Evolutionary conservation across 2,113 vertebrate species (phyloP).

Genomic region (human (Homo sapiens)): DNA sequence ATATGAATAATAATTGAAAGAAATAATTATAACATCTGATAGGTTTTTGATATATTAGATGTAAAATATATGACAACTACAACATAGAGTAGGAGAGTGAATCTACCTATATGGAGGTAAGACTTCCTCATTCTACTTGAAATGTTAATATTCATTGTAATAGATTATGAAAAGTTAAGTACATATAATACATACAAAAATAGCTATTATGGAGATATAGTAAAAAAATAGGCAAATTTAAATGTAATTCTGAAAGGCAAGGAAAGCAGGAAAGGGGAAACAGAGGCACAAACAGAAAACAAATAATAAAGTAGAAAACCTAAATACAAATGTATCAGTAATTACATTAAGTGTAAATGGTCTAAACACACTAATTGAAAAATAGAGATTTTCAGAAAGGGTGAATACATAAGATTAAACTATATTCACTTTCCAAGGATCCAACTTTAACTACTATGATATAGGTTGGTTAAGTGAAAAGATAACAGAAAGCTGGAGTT

Average conservation of each 20-base stretch:
- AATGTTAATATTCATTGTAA: background rate
- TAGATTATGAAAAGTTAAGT: background rate
- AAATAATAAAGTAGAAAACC: background rate
- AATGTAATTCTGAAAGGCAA: background rate
- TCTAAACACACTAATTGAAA: background rate
- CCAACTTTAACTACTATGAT: background rate
- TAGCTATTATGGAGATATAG: background rate
- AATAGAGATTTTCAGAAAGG: background rate
- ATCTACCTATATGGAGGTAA: background rate
- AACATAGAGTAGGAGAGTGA: background rate
- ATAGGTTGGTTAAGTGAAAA: background rate
- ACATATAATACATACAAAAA: background rate
- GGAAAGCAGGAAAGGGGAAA: background rate
- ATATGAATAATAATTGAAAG: background rate
- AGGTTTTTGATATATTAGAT: background rate
- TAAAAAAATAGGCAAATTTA: background rate
- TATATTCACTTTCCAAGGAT: background rate
- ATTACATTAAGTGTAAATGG: background rate
- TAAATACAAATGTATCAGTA: background rate
- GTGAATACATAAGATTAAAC: background rate
- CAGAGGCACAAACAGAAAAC: background rate
- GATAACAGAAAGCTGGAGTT: background rate
- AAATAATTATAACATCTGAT: background rate
- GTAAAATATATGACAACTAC: background rate
- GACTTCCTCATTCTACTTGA: background rate